Evolutionary conservation across 1,140 invertebrate species (phyloP).

Genomic region (Calosoma granatense): DNA sequence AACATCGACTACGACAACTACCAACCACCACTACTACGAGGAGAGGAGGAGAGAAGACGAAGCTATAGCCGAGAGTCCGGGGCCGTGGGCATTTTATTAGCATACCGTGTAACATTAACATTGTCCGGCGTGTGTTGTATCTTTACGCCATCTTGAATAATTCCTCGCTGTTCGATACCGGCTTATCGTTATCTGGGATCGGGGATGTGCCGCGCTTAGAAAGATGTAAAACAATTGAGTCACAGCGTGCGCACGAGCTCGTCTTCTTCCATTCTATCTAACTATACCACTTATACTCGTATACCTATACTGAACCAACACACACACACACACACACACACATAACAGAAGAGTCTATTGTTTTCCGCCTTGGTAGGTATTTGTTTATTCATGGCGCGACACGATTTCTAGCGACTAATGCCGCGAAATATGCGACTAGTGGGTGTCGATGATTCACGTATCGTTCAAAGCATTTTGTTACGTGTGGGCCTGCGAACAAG

Average conservation of each 20-base stretch:
- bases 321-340: too few species aligned
- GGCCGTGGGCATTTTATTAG: background rate
- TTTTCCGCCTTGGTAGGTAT: slow-evolving; percentile 7
- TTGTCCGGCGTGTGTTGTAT: slow-evolving; percentile 1
- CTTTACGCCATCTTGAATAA: slow-evolving; percentile 9
- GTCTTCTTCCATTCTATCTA: background rate
- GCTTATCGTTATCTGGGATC: slow-evolving; percentile 3
- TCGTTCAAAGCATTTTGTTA: background rate
- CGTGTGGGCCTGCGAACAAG: background rate
- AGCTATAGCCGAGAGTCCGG: too few species aligned
- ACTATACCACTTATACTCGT: too few species aligned
- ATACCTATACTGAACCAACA: too few species aligned
- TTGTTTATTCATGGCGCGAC: slow-evolving; percentile 6
- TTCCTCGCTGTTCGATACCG: background rate
- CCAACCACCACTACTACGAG: too few species aligned
- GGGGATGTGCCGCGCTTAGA: slow-evolving; percentile 4
- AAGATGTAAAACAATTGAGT: slow-evolving; percentile 9
- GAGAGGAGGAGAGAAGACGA: too few species aligned
- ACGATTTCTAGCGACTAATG: slow-evolving; percentile 3
- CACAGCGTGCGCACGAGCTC: background rate
- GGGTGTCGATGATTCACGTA: slow-evolving; percentile 5
- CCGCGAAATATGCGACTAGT: slow-evolving; percentile 3
- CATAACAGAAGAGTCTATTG: background rate
- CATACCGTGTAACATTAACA: background rate
- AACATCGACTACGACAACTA: too few species aligned